phyloP scores from a whole-genome alignment of 1,140 invertebrate species.

The Propsilocerus akamusi region DNA sequence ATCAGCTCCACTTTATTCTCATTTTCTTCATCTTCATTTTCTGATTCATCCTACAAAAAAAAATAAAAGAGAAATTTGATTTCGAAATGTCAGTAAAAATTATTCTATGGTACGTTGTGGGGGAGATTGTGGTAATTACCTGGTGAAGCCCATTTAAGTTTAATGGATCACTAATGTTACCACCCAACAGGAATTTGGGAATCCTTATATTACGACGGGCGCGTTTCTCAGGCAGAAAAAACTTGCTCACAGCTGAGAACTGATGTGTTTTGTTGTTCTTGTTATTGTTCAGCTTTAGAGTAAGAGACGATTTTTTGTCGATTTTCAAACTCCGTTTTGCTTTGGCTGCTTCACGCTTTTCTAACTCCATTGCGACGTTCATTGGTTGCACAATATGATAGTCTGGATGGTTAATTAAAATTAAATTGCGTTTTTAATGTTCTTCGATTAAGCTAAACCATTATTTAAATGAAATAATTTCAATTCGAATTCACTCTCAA shows the following conservation, averaged over 20 bases:
- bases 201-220: constrained; percentile 23
- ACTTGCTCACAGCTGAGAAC: constrained; percentile 3
- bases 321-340: background rate
- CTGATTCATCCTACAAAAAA: background rate
- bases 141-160: constrained; percentile 85
- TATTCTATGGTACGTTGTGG: background rate
- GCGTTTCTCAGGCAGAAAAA: background rate
- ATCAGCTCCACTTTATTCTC: constrained; percentile 59
- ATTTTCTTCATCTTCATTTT: background rate
- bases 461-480: too few relatives aligned
- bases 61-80: background rate
- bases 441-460: too few relatives aligned
- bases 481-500: too few relatives aligned
- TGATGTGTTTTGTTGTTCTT: constrained; percentile 7
- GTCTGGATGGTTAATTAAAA: too few relatives aligned
- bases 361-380: background rate
- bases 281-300: background rate
- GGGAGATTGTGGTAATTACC: constrained; percentile 62
- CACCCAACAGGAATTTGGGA: constrained; percentile 86
- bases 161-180: constrained; percentile 85
- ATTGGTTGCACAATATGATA: background rate
- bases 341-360: background rate
- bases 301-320: background rate
- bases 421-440: too few relatives aligned
- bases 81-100: background rate